These are phyloP conservation scores for Diglossa cyanea DNA, from an alignment of 2,797 vertebrate genomes.

Conservation along the genomic window DNA sequence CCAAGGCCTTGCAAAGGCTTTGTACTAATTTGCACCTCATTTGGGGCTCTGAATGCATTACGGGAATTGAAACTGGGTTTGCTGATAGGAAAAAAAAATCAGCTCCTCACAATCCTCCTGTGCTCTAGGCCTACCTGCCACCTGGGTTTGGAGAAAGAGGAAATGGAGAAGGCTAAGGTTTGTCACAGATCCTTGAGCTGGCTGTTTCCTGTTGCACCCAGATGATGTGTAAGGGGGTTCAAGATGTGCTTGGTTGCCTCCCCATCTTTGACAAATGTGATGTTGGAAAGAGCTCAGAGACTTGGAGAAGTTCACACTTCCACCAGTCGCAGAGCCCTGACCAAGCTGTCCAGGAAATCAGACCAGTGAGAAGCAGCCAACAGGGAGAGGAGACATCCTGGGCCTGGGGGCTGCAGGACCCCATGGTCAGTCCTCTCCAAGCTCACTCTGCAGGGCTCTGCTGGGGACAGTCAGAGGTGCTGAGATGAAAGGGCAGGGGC, in stretches of 20 bases:
- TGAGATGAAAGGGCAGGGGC: neutral
- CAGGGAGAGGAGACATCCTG: neutral
- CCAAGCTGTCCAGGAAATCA: neutral
- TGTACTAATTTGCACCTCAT: neutral
- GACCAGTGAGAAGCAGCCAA: neutral
- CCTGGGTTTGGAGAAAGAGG: neutral
- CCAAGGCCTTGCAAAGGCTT: neutral
- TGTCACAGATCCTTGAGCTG: neutral
- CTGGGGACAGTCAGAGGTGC: neutral
- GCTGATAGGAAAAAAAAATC: neutral
- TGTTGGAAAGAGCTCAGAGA: neutral
- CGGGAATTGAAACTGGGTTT: neutral
- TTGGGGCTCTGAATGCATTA: neutral
- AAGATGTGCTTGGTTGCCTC: too few species aligned
- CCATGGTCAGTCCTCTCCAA: neutral
- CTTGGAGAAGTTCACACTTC: neutral
- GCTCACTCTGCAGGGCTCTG: neutral
- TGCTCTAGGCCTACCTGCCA: rapidly evolving
- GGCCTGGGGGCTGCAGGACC: neutral
- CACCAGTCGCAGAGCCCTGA: neutral
- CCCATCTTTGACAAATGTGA: neutral
- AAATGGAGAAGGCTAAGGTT: neutral
- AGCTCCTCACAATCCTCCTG: neutral
- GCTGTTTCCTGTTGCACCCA: neutral
- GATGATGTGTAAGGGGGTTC: rapidly evolving